Conservation (phyloP, 2,888 invertebrate species). For the Drosophila bunnanda region DNA sequence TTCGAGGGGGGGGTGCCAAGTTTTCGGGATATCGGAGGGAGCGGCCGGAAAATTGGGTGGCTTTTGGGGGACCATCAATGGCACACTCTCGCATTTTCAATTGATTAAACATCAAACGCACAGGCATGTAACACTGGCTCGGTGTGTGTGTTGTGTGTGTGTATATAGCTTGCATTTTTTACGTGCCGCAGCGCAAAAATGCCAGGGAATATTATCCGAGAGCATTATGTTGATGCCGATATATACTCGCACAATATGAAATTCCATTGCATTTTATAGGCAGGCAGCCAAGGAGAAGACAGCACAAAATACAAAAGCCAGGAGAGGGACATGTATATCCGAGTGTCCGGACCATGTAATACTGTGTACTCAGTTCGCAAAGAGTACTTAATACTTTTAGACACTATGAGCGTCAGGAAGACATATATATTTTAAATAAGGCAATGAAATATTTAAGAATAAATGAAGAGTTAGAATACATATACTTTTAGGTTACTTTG, state of each 20-base stretch:
- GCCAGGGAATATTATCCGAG: slow-evolving; percentile 66
- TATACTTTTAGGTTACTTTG: too few relatives aligned
- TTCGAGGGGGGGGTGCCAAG: slow-evolving; percentile 24
- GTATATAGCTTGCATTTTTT: slow-evolving; percentile 65
- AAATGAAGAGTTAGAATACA: too few relatives aligned
- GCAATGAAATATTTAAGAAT: too few relatives aligned
- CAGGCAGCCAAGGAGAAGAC: slow-evolving; percentile 30
- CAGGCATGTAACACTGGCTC: slow-evolving; percentile 37
- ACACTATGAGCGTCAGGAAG: too few relatives aligned
- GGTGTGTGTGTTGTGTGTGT: slow-evolving; percentile 30
- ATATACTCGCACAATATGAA: slow-evolving; percentile 64
- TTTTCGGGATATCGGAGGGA: background rate
- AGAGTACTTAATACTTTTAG: background rate
- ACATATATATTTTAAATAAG: too few relatives aligned
- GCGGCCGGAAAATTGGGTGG: slow-evolving; percentile 4
- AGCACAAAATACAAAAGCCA: slow-evolving; percentile 20
- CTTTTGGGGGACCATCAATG: slow-evolving; percentile 32
- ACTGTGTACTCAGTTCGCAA: background rate
- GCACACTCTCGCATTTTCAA: slow-evolving; percentile 60
- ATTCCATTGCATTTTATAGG: slow-evolving; percentile 78
- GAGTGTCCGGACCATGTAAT: background rate
- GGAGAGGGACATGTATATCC: background rate
- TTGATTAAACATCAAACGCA: slow-evolving; percentile 76
- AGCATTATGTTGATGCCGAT: slow-evolving; percentile 62
- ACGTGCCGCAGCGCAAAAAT: slow-evolving; percentile 72